Percentiles rank a stretch among this genome's conserved stretches.
These are phyloP conservation scores for Albula glossodonta DNA, from an alignment of 2,113 vertebrate genomes.

Conservation along the genomic window DNA sequence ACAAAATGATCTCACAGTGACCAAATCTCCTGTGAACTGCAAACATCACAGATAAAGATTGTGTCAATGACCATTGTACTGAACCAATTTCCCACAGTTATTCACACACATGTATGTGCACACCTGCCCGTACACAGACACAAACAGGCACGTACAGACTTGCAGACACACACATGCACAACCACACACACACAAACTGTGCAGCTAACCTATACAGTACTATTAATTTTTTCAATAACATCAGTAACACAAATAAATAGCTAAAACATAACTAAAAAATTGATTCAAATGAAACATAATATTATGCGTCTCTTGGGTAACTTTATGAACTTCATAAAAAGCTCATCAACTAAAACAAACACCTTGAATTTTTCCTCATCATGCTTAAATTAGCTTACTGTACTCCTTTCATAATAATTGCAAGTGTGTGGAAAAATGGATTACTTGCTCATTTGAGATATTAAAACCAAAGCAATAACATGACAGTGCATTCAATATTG, in stretches of 20 bases:
- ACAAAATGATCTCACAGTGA: constrained; percentile 4
- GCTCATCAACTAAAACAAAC: background rate
- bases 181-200: background rate
- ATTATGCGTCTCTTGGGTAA: too few relatives aligned
- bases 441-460: background rate
- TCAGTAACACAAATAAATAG: too few relatives aligned
- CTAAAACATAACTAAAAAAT: too few relatives aligned
- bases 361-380: background rate
- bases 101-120: background rate
- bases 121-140: too few relatives aligned
- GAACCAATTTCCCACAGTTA: background rate
- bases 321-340: background rate
- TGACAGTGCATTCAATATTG: background rate
- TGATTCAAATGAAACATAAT: background rate
- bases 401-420: background rate
- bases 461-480: background rate
- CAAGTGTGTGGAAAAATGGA: background rate
- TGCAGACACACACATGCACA: background rate
- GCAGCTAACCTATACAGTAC: too few relatives aligned
- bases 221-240: too few relatives aligned
- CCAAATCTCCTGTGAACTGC: constrained; percentile 1
- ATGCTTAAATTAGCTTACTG: background rate
- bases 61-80: background rate
- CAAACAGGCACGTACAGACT: too few relatives aligned
- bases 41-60: constrained; percentile 1